phyloP scores from a whole-genome alignment of 2,797 vertebrate genomes.

The Discoglossus pictus region DNA sequence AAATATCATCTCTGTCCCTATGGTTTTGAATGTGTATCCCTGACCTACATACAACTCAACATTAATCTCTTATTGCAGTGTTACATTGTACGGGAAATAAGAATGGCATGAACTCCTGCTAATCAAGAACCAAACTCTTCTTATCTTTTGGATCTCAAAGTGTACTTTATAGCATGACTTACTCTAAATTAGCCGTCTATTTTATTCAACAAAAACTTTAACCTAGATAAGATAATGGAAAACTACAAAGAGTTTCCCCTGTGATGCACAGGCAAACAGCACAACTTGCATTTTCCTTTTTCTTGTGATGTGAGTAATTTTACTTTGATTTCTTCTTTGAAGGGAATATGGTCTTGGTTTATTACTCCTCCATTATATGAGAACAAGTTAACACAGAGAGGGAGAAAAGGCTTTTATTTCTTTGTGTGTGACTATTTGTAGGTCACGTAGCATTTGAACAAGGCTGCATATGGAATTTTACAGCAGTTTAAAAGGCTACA shows the following conservation, averaged over 20 bases:
- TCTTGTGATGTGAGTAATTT: background rate
- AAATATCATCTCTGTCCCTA: too few relatives aligned
- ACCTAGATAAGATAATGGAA: slow-evolving; percentile 10
- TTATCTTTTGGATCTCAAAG: too few relatives aligned
- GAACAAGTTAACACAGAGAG: background rate
- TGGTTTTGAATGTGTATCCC: too few relatives aligned
- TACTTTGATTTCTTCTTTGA: slow-evolving; percentile 12
- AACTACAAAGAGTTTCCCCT: slow-evolving; percentile 4
- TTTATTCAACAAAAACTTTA: background rate
- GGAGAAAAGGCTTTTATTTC: slow-evolving; percentile 20
- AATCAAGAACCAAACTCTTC: too few relatives aligned
- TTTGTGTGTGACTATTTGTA: background rate
- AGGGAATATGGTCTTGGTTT: slow-evolving; percentile 1
- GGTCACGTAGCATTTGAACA: background rate
- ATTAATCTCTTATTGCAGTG: too few relatives aligned
- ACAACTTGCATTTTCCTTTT: background rate
- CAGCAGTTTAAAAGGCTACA: slow-evolving; percentile 13
- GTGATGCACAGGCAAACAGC: background rate
- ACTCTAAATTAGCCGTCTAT: background rate
- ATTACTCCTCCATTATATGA: slow-evolving; percentile 2
- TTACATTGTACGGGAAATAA: too few relatives aligned
- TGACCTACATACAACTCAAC: too few relatives aligned
- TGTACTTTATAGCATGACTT: too few relatives aligned
- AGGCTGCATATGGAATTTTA: slow-evolving; percentile 4
- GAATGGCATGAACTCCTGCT: too few relatives aligned